These are phyloP conservation scores for Liparis tanakae DNA, from an alignment of 2,797 vertebrate genomes.

Conservation along the genomic window DNA sequence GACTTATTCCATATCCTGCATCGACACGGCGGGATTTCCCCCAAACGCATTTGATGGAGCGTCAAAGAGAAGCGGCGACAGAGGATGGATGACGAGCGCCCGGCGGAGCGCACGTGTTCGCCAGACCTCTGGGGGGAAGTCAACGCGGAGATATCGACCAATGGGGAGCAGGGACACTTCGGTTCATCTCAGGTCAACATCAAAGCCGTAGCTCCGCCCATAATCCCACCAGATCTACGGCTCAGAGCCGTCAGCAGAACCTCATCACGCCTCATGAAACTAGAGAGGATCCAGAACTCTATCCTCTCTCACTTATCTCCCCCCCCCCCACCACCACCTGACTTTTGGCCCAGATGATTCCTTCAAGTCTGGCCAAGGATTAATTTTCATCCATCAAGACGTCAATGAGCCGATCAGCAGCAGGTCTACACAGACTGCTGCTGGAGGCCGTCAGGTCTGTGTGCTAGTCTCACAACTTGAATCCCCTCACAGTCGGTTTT, in stretches of 20 bases:
- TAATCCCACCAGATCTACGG: constrained; percentile 42
- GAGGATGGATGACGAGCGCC: background rate
- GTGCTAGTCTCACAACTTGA: background rate
- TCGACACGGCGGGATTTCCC: constrained; percentile 8
- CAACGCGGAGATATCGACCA: constrained; percentile 13
- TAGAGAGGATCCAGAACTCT: constrained; percentile 40
- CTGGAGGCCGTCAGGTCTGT: background rate
- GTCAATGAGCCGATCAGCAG: no score
- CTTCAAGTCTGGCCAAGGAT: no score
- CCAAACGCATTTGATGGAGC: constrained; percentile 1
- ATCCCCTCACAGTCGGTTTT: background rate
- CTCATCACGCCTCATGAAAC: constrained; percentile 50
- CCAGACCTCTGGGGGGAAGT: constrained; percentile 11
- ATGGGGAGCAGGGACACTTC: constrained; percentile 26
- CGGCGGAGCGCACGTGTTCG: constrained; percentile 4
- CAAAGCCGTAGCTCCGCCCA: constrained; percentile 37
- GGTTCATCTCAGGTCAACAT: constrained; percentile 51
- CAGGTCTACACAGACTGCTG: background rate
- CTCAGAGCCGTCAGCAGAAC: constrained; percentile 39
- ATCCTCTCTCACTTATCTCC: constrained; percentile 31
- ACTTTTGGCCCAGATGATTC: no score
- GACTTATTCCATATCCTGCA: background rate
- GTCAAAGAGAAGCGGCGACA: background rate
- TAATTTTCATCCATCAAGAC: no score
- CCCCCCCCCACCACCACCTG: no score